Evolutionary conservation across 2,888 invertebrate species (phyloP).

Genomic region (Nomada goodeniana): DNA sequence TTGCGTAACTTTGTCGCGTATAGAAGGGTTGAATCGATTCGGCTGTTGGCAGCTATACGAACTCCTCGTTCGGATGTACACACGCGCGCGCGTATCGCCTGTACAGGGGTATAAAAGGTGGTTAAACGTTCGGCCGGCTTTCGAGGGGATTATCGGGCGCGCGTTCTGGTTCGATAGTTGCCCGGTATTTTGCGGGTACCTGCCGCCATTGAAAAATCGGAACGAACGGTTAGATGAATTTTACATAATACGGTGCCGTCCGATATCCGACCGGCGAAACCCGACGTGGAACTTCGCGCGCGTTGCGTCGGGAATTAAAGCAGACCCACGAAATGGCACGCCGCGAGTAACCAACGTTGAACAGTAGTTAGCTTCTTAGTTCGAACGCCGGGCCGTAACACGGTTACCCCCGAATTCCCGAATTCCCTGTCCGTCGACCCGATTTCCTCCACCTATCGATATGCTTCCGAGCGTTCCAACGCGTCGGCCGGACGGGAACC

Average conservation of each 20-base stretch:
- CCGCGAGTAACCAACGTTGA: conserved; percentile 39
- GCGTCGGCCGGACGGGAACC: too few relatives aligned
- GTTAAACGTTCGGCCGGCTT: too few relatives aligned
- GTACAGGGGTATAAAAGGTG: too few relatives aligned
- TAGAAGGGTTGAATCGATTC: background rate
- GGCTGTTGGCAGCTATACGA: background rate
- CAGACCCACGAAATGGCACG: conserved; percentile 52
- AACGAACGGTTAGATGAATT: background rate
- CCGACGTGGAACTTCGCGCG: conserved; percentile 43
- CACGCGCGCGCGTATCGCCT: too few relatives aligned
- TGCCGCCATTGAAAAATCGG: background rate
- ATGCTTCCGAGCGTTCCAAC: too few relatives aligned
- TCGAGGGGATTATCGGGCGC: too few relatives aligned
- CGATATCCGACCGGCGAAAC: conserved; percentile 29
- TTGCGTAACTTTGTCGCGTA: background rate
- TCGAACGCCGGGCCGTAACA: background rate
- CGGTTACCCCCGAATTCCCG: background rate
- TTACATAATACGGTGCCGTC: conserved; percentile 27
- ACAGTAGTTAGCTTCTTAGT: conserved; percentile 7
- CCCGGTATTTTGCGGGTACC: too few relatives aligned
- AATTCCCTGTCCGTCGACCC: background rate
- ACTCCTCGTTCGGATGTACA: too few relatives aligned
- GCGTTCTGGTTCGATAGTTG: too few relatives aligned
- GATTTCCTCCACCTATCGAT: too few relatives aligned
- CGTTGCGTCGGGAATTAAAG: conserved; percentile 58